These are phyloP conservation scores for Nomada fucata DNA, from an alignment of 2,888 invertebrate species.

Conservation along the genomic window DNA sequence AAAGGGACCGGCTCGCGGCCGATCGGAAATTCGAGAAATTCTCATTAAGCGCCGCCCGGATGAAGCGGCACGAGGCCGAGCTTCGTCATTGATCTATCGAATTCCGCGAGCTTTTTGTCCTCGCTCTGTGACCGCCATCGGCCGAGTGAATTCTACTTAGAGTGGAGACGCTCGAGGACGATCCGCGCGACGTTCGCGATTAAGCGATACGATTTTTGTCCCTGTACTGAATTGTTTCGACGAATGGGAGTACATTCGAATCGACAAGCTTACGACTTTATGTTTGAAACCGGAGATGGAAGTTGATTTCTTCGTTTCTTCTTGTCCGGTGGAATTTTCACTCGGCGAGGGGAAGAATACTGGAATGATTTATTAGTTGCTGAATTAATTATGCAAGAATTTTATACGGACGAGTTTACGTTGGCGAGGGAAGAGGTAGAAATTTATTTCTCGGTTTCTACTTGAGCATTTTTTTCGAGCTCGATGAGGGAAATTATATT, in stretches of 20 bases:
- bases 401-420: too few relatives aligned
- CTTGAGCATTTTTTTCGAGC: too few relatives aligned
- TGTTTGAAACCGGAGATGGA: neutral
- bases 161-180: constrained; percentile 53
- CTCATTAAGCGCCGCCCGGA: constrained; percentile 71
- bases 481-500: too few relatives aligned
- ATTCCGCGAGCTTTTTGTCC: constrained; percentile 61
- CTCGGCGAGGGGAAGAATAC: too few relatives aligned
- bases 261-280: too few relatives aligned
- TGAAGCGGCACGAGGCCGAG: constrained; percentile 17
- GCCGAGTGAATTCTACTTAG: constrained; percentile 64
- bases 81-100: constrained; percentile 68
- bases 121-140: constrained; percentile 47
- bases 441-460: too few relatives aligned
- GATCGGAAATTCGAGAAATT: constrained; percentile 78
- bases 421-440: too few relatives aligned
- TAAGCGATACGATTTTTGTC: neutral
- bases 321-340: too few relatives aligned
- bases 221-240: too few relatives aligned
- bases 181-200: constrained; percentile 50
- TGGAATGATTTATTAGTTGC: too few relatives aligned
- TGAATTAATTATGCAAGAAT: too few relatives aligned
- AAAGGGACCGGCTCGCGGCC: constrained; percentile 35
- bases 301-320: neutral
- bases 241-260: too few relatives aligned